Conservation (phyloP, 53 echinoderm and acorn worm species). For the Antedon mediterranea region DNA sequence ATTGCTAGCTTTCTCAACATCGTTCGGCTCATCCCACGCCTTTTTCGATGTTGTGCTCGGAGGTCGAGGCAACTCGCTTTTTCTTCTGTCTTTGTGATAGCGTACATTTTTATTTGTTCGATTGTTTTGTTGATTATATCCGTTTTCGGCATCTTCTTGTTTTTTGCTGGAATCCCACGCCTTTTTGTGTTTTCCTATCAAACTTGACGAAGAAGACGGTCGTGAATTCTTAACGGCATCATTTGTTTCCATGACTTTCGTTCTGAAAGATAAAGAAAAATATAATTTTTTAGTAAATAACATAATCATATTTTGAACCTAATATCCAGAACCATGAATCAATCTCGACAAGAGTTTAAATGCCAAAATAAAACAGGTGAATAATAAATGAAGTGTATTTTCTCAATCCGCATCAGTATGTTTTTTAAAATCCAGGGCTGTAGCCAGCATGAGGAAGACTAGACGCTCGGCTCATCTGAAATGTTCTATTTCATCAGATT, state of each 20-base stretch:
- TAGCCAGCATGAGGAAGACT: no score
- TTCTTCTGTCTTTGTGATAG: background rate
- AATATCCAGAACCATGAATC: no score
- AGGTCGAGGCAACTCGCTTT: background rate
- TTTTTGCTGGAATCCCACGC: background rate
- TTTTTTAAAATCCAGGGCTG: no score
- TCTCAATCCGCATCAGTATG: no score
- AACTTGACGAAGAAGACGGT: background rate
- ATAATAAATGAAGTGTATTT: no score
- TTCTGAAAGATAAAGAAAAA: background rate
- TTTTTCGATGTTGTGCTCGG: background rate
- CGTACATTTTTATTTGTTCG: background rate
- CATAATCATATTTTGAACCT: no score
- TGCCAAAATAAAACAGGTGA: no score
- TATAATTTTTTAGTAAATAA: no score
- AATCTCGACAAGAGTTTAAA: no score
- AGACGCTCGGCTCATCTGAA: no score
- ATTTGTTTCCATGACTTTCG: background rate
- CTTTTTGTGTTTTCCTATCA: background rate
- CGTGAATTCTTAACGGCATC: background rate
- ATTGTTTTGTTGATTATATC: background rate
- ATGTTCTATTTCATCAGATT: no score
- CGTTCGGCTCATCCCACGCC: background rate
- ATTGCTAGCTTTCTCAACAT: background rate
- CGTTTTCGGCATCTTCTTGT: background rate